Base-by-base conservation (phyloP, 2,888 invertebrate genomes). In the Phalera bucephala region DNA sequence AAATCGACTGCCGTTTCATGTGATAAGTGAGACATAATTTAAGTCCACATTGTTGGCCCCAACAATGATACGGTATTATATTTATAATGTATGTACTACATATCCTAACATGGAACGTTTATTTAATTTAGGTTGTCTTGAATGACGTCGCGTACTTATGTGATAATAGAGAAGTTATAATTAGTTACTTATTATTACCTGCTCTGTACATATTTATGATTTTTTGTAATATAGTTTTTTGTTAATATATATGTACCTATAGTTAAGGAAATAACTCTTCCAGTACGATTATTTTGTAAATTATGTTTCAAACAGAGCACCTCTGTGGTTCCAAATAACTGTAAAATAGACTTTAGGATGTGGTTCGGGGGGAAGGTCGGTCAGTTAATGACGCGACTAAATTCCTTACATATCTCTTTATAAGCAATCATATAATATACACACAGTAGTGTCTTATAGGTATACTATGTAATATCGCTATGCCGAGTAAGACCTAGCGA, bases 1-100 rank as follows among this genome's bases (percentile, higher is more conserved):
- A 81, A 82, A 84, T 79, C 83, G 83, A 86, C 87, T 87, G 86
- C 83, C 74, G 84, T 86, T 86, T 82, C 87, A 77, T 85, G 83
- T 81, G 77, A 80, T 76, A 80, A 80, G 76, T 17, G 17, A 80
- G 75, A 74, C 75, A 69, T 74, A 59, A 68, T 57, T 65, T 69
- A 72, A 66, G 53, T 64, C 64, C 64, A 49, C 64, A 45, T 67
- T 63, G 60, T 69, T 63, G 60, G 45, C 43, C 51, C 52, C 64
- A 68, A 71, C 70, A 62, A 66, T 63, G 73, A 64, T 64, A 64
- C 52, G 78, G 83, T 84, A 82, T 82, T 83, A 80, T 73, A 79
- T 75, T 67, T 68, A 69, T 74, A 73, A 65, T 72, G 72, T 77
- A 64, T 70, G 68, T 67, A 79, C 76, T n/a, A 79, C 76, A 78